These are phyloP conservation scores for Diglossa cyanea DNA, from an alignment of 2,797 vertebrate genomes.

Conservation along the genomic window DNA sequence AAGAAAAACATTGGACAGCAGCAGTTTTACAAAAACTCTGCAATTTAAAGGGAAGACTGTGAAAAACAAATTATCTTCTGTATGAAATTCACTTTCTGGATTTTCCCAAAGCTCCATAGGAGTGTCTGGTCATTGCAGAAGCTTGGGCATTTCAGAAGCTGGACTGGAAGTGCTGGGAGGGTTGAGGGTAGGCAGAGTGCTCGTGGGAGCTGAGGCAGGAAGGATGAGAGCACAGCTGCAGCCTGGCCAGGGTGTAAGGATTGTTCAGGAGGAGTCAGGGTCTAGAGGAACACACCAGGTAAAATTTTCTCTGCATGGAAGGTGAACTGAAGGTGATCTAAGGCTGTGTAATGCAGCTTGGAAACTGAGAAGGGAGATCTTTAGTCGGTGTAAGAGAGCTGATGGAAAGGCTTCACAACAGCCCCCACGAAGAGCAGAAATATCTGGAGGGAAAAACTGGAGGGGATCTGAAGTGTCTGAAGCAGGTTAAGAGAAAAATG, in stretches of 20 bases:
- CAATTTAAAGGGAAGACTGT: slow-evolving; percentile 21
- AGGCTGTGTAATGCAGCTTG: background rate
- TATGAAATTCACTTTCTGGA: background rate
- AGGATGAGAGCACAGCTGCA: background rate
- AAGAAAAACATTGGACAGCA: slow-evolving; percentile 2
- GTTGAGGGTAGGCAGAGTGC: background rate
- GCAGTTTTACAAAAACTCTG: slow-evolving; percentile 31
- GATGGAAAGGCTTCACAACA: background rate
- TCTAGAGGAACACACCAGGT: background rate
- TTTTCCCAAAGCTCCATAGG: background rate
- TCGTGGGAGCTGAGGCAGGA: background rate
- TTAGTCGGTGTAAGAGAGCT: background rate
- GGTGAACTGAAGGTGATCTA: background rate
- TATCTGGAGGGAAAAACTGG: background rate
- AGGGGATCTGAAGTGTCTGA: background rate
- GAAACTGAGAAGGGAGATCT: background rate
- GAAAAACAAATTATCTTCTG: background rate
- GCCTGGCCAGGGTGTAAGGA: background rate
- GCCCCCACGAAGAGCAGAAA: background rate
- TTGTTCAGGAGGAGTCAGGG: background rate
- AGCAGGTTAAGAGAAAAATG: background rate
- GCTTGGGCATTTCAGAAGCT: background rate
- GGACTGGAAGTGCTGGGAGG: background rate
- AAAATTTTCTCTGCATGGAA: background rate
- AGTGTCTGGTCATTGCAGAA: background rate